Evolutionary conservation across 2,113 vertebrate genomes (phyloP), one percentile per base, ranked within the genome.

Genomic region (Ptilorrhoa leucosticta): DNA sequence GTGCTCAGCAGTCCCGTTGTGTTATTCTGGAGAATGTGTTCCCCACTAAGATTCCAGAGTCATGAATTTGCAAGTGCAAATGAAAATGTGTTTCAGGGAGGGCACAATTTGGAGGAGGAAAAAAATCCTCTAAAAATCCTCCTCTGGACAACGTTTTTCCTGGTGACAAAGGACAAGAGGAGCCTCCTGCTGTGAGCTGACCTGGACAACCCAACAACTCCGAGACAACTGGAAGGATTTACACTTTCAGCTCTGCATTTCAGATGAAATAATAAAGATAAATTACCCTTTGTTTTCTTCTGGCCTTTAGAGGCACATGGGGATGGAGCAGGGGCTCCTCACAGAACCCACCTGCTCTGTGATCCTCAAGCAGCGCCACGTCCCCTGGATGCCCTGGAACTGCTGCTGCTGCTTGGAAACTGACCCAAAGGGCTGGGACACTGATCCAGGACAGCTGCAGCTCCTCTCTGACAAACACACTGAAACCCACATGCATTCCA

Each of bases 391-490:
- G 77, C 30, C 89, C 96, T 70, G 45, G 20, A 89, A 58, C 35
- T 17, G 16, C 14, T 3, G 58, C 73, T 71, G 37, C 72, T 70
- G 28, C 47, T 39, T 44, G 94, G 86, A 79, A 88, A 21, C 23
- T 7, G 53, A 72, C 58, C 91, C 93, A 14, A 12, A 68, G 77
- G 82, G 92, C 53, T 50, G 89, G 77, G 72, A 51, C 51, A 45
- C 60, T 30, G 81, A 78, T 30, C 57, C 26, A 1, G 10, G 68
- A 18, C 94, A 97, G 96, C 97, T 96, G 97, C 88, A 85, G 83
- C 71, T 87, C 86, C 71, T 82, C 88, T 51, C 81, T 81, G 73
- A 48, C 83, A 79, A 89, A 61, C 0, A 30, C 57, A 7, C 48
- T 44, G 58, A 48, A 66, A 80, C 60, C 83, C 68, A 78, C 50